A percentile compares a stretch with the other conserved stretches of the same genome.
Conservation (phyloP, 1,140 invertebrate species). For the Leptinotarsa texana region DNA sequence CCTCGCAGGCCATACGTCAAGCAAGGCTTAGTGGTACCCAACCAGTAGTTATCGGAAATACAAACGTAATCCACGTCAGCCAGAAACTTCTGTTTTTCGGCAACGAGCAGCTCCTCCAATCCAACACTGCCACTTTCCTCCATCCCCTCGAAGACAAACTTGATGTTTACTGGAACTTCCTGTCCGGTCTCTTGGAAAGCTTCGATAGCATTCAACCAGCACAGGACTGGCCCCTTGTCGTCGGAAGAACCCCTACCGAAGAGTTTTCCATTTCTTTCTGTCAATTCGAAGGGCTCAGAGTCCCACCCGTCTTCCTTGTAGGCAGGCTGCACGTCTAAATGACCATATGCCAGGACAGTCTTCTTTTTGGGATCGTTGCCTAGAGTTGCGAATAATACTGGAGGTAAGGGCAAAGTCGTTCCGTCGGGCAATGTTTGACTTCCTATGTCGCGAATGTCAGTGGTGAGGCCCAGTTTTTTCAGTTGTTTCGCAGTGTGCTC, state of each 20-base stretch:
- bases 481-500: conserved; percentile 78
- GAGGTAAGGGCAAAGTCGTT: conserved; percentile 76
- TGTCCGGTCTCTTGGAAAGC: conserved; percentile 75
- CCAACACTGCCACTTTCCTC: conserved; percentile 97
- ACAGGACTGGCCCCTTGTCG: conserved; percentile 91
- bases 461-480: conserved; percentile 73
- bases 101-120: conserved; percentile 81
- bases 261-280: conserved; percentile 87
- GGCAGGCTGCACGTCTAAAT: conserved; percentile 97
- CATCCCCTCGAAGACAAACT: conserved; percentile 98
- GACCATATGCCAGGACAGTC: conserved; percentile 94
- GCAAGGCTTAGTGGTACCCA: conserved; percentile 95
- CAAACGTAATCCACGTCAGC: conserved; percentile 90
- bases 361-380: conserved; percentile 86
- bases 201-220: conserved; percentile 93
- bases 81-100: conserved; percentile 79
- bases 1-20: conserved; percentile 96
- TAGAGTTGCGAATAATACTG: conserved; percentile 82
- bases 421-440: conserved; percentile 76
- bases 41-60: conserved; percentile 99
- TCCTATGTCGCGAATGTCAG: conserved; percentile 82
- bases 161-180: conserved; percentile 89
- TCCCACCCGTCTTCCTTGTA: conserved; percentile 91
- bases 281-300: conserved; percentile 90
- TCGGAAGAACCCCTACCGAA: conserved; percentile 86